Evolutionary conservation across 2,113 vertebrate genomes (phyloP).

Genomic region (Pelvicachromis taeniatus): DNA sequence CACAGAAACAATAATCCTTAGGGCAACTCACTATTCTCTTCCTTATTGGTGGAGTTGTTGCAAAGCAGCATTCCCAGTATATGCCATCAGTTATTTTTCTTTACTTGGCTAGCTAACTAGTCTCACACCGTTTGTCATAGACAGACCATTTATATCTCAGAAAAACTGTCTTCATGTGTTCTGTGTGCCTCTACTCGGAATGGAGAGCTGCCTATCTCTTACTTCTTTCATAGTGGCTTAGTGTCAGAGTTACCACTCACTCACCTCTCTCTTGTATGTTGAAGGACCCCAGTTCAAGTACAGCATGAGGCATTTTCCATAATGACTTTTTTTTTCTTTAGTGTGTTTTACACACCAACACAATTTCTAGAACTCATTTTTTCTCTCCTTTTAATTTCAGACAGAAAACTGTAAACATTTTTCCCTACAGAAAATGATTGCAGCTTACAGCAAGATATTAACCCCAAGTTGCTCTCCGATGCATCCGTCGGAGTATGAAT

Average conservation of each 20-base stretch:
- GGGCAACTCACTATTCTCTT: fast-evolving
- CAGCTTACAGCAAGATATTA: neutral
- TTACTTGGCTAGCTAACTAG: neutral
- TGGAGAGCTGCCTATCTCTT: neutral
- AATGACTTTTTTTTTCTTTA: neutral
- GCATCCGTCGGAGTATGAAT: too few species aligned
- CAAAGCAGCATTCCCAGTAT: neutral
- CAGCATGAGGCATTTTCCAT: neutral
- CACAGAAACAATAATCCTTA: neutral
- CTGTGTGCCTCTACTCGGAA: neutral
- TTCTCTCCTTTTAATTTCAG: neutral
- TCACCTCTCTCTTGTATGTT: neutral
- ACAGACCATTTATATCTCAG: neutral
- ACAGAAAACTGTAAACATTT: neutral
- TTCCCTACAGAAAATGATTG: fast-evolving
- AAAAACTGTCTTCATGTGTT: neutral
- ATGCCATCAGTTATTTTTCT: neutral
- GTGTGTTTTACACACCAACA: neutral
- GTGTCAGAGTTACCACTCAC: neutral
- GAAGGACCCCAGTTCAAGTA: neutral
- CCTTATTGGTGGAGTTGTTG: neutral
- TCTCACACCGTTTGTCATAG: fast-evolving
- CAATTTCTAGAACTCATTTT: neutral
- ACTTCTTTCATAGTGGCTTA: neutral
- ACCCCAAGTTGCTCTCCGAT: too few species aligned